Evolutionary conservation across 1,140 invertebrate genomes (phyloP), one percentile per base, ranked within the genome.

Genomic region (Cydia pomonella): DNA sequence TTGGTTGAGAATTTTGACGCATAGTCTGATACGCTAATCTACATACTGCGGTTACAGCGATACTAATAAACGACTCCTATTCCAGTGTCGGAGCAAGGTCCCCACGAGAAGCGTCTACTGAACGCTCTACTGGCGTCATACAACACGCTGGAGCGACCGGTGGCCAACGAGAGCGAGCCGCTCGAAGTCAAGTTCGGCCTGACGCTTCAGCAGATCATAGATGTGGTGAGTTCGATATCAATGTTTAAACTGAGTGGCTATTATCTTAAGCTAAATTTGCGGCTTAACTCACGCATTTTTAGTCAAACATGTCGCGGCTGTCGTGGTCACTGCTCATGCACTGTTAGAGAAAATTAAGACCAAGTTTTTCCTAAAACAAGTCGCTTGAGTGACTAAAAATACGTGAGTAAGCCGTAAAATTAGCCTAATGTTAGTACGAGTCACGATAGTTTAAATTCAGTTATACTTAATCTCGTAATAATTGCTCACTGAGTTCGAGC

Each of bases 161-260:
- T 99, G 23, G 96, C 96, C 80, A 99, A 99, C 92, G 98, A 99
- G 94, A 97, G 97, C 74, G 96, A 98, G 84, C 96, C 98, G 13
- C 94, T 99, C 53, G 95, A 98, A 92, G 98, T 99, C 74, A 97
- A 96, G 85, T 98, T 99, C 89, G 98, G 98, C 80, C 95, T 99
- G 83, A 98, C 98, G 72, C 94, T 99, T 77, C 98, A 99, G 93
- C 99, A 99, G 94, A 99, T 99, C 85, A 99, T 99, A 88, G 98
- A 99, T 93, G 98, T 99, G 96, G 99, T 99, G 94, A 97, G 97
- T 95, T 84, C 29, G 9, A 44, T 12, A 12, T 71, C 64, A 59
- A 25, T 50, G 41, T 44, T 71, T 23, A 23, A 23, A 23, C 21
- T 7, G 50, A 18, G 50, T 21, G 7, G 13, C 16, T 18, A 47